Percentiles rank a stretch among this genome's conserved stretches.
These are phyloP conservation scores for Halcyon leucocephala DNA, from an alignment of 2,797 vertebrate genomes.

Conservation along the genomic window DNA sequence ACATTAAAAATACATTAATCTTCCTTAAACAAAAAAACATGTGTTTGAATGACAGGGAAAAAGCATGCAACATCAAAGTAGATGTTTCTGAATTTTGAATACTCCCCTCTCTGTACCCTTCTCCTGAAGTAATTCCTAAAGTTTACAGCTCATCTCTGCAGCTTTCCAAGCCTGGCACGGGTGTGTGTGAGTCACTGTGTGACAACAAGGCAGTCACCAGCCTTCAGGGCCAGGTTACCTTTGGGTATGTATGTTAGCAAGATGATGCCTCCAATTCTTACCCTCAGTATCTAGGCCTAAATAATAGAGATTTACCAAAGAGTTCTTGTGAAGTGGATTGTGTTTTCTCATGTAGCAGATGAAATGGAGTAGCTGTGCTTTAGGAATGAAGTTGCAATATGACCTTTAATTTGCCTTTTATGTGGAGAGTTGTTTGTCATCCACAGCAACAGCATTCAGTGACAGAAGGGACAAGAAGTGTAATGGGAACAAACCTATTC, in stretches of 20 bases:
- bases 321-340: background rate
- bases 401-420: slow-evolving; percentile 46
- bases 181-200: background rate
- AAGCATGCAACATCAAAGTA: slow-evolving; percentile 9
- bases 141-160: background rate
- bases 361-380: background rate
- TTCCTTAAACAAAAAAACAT: slow-evolving; percentile 67
- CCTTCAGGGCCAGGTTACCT: background rate
- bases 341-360: background rate
- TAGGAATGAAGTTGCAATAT: background rate
- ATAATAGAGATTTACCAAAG: background rate
- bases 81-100: slow-evolving; percentile 10
- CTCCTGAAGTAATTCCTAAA: background rate
- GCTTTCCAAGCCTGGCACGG: background rate
- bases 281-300: background rate
- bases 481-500: background rate
- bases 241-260: fast-evolving
- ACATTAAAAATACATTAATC: slow-evolving; percentile 71
- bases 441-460: background rate
- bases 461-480: background rate
- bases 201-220: background rate
- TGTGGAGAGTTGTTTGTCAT: slow-evolving; percentile 32
- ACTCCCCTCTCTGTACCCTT: background rate
- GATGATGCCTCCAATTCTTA: background rate
- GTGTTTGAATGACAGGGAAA: slow-evolving; percentile 51